Evolutionary conservation across 2,888 invertebrate genomes (phyloP), one percentile per base, ranked within the genome.

Genomic region (Thecophora atra): DNA sequence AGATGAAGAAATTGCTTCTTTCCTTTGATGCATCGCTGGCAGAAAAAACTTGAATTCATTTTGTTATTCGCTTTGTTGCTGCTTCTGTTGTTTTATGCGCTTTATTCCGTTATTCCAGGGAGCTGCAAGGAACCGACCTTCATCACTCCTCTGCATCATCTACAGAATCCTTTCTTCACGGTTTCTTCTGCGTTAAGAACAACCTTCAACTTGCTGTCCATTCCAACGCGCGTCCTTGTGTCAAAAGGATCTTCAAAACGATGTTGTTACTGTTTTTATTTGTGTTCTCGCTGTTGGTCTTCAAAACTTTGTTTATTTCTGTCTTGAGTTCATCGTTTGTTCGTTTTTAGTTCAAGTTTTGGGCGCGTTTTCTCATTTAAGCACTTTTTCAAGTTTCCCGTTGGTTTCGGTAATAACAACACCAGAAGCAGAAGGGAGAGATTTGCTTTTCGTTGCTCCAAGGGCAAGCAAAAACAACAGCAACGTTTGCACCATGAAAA

Each of bases 261-360:
- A 58, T 66, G 8, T 52, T 28, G 19, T 52, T 7, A 54, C 37
- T 66, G 51, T 51, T 66, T 51, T 66, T 66, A 28, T 28, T 54
- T 30, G n/a, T 66, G 47, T 64, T 64, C 1, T 13, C 28, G 47
- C 51, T 51, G 65, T 65, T 65, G 51, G 26, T 21, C 42, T 47
- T 7, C 5, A 62, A 70, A 70, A 70, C 62, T 51, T 62, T 70
- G 62, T 70, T 70, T 70, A 70, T 70, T 70, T 62, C 70, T 62
- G 70, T 30, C 70, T 62, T 51, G 62, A 70, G 60, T 70, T 62
- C 70, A 62, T 62, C 44, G 62, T 62, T 69, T 62, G 62, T 70
- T 70, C 62, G 30, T 2, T 17, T 47, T 67, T n/a, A 44, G 19
- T 67, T 58, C 44, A 47, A 15, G 6, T 47, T 26, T 42, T 3